Evolutionary conservation across 2,113 vertebrate genomes (phyloP).

Genomic region (human): GRCh38 chrY:15494501-15495000

Average conservation of each 20-base stretch:
- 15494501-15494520: rapidly evolving
- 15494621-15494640: too few species aligned
- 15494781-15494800: neutral
- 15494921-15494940: rapidly evolving
- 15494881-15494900: neutral
- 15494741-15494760: neutral
- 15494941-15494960: rapidly evolving
- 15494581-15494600: neutral
- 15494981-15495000: neutral
- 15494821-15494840: neutral
- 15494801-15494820: neutral
- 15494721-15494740: neutral
- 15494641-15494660: neutral
- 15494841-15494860: neutral
- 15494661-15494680: rapidly evolving
- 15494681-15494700: rapidly evolving
- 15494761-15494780: neutral
- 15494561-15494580: rapidly evolving
- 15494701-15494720: rapidly evolving
- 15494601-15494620: too few species aligned
- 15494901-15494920: rapidly evolving
- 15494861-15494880: too few species aligned
- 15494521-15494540: too few species aligned
- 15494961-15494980: too few species aligned
- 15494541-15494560: neutral